phyloP scores from a whole-genome alignment of 2,888 invertebrate species.

The Synanthedon vespiformis region DNA sequence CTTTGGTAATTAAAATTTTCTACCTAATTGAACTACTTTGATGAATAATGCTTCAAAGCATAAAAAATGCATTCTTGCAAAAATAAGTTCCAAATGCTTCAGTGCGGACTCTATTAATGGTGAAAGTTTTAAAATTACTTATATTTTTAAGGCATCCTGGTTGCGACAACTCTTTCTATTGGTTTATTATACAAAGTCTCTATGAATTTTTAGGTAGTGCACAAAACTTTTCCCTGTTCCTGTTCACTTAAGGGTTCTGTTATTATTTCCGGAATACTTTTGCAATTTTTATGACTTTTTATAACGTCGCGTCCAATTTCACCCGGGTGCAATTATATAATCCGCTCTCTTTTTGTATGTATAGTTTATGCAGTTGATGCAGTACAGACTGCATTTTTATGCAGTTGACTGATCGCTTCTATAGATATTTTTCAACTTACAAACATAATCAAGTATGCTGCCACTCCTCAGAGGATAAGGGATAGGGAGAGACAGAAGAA shows the following conservation, averaged over 20 bases:
- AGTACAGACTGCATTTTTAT: too few relatives aligned
- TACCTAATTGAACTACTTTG: not conserved
- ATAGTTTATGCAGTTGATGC: too few relatives aligned
- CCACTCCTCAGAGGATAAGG: too few relatives aligned
- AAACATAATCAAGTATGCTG: too few relatives aligned
- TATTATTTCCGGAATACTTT: not conserved
- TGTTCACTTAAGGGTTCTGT: not conserved
- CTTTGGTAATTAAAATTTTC: not conserved
- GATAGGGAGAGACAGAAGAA: too few relatives aligned
- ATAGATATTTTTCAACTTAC: too few relatives aligned
- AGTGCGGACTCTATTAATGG: constrained; percentile 8
- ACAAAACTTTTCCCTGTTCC: not conserved
- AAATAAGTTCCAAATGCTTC: constrained; percentile 11
- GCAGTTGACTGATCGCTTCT: too few relatives aligned
- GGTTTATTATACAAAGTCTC: constrained; percentile 19
- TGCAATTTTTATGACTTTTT: not conserved
- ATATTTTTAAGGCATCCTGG: constrained; percentile 14
- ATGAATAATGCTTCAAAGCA: not conserved
- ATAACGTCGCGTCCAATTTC: not conserved
- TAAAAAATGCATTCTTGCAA: constrained; percentile 15
- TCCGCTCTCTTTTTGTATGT: too few relatives aligned
- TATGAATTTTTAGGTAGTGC: constrained; percentile 1
- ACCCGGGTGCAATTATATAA: too few relatives aligned
- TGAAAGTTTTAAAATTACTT: constrained; percentile 4
- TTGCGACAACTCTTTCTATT: constrained; percentile 17